A percentile compares a stretch with the other conserved stretches of the same genome.
Conservation (phyloP, 2,888 invertebrate genomes). For the Chironomus riparius region DNA sequence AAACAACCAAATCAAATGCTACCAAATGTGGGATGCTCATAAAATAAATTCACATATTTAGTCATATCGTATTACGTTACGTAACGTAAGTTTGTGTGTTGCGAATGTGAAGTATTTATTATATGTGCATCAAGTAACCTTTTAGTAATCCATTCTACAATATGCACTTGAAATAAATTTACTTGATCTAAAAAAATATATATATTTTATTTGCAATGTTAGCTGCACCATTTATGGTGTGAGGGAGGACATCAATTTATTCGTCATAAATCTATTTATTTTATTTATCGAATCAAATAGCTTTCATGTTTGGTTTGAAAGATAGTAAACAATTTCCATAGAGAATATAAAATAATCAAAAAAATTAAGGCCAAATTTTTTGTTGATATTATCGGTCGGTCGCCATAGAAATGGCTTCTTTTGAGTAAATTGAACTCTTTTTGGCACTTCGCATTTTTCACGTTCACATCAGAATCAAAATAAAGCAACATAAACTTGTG, state of each 20-base stretch:
- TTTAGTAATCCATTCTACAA: background rate
- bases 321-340: background rate
- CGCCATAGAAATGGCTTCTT: background rate
- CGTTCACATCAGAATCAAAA: too few relatives aligned
- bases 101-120: background rate
- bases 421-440: background rate
- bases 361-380: background rate
- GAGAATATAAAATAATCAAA: background rate
- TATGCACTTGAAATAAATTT: conserved; percentile 6
- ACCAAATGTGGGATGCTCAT: background rate
- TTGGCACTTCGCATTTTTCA: background rate
- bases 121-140: background rate
- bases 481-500: background rate
- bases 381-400: background rate
- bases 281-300: background rate
- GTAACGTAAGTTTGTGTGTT: background rate
- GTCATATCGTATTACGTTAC: background rate
- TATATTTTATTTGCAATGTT: background rate
- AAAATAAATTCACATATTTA: background rate
- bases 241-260: background rate
- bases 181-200: background rate
- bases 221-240: background rate
- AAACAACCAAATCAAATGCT: background rate
- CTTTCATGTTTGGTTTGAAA: background rate
- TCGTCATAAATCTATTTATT: background rate